These are phyloP conservation scores for Plecotus auritus DNA, from an alignment of 2,113 vertebrate genomes.

Conservation along the genomic window DNA sequence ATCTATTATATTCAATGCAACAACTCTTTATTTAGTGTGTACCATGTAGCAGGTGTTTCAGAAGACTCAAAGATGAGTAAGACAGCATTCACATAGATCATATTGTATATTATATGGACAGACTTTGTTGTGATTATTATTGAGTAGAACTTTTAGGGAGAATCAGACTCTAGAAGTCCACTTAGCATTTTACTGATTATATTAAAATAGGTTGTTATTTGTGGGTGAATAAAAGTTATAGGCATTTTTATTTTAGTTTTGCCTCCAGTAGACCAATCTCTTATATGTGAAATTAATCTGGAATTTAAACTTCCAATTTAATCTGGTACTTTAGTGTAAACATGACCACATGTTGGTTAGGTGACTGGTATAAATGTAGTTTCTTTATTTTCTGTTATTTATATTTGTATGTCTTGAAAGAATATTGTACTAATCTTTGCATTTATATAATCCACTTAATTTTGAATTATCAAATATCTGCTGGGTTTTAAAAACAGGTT, in stretches of 20 bases:
- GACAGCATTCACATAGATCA: neutral
- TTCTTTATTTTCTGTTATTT: slow-evolving; percentile 26
- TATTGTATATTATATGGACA: neutral
- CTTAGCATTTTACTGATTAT: neutral
- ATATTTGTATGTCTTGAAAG: slow-evolving; percentile 20
- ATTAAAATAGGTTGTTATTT: neutral
- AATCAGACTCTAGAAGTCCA: neutral
- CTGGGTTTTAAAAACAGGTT: neutral
- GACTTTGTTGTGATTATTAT: neutral
- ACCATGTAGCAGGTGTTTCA: neutral
- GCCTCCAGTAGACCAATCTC: neutral
- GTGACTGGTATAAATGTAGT: neutral
- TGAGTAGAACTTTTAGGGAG: neutral
- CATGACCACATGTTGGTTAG: neutral
- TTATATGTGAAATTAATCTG: neutral
- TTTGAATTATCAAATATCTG: neutral
- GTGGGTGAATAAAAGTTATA: neutral
- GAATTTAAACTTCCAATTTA: slow-evolving; percentile 28
- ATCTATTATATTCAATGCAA: neutral
- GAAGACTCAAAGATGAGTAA: neutral
- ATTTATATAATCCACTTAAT: slow-evolving; percentile 43
- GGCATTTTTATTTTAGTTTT: neutral
- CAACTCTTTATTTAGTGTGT: neutral
- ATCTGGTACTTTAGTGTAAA: neutral
- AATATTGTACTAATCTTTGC: neutral